A percentile compares a stretch with the other conserved stretches of the same genome.
phyloP scores from a whole-genome alignment of 2,113 vertebrate genomes.

The Corythornis cristatus region DNA sequence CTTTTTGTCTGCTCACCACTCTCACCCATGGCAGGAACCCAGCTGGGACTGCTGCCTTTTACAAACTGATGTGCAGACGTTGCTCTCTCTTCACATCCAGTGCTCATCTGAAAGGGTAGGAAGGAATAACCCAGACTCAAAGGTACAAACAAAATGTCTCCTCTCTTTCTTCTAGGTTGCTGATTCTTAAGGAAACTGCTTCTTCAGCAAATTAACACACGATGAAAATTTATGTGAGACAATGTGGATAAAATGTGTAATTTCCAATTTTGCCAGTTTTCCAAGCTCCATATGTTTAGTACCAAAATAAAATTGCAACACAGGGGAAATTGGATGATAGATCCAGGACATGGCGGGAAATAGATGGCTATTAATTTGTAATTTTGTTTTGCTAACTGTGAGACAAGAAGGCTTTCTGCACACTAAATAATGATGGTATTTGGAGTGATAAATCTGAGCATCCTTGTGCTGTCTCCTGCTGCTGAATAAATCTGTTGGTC shows the following conservation, averaged over 20 bases:
- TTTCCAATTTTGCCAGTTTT: conserved; percentile 35
- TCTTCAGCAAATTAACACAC: background rate
- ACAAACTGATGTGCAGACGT: background rate
- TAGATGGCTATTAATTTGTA: conserved; percentile 65
- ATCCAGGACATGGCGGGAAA: conserved; percentile 37
- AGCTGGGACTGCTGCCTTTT: background rate
- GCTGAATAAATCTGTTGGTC: conserved; percentile 48
- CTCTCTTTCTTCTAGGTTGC: background rate
- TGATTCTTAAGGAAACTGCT: background rate
- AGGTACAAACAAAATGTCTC: background rate
- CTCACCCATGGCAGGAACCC: background rate
- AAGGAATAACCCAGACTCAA: background rate
- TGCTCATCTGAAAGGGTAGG: background rate
- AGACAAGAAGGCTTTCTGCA: conserved; percentile 36
- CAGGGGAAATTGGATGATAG: conserved; percentile 19
- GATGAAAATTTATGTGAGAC: background rate
- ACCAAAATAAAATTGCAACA: conserved; percentile 62
- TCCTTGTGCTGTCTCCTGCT: conserved; percentile 59
- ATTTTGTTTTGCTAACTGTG: conserved; percentile 67
- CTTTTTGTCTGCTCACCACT: background rate
- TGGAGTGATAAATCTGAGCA: conserved; percentile 58
- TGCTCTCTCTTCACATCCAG: background rate
- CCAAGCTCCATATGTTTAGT: conserved; percentile 35
- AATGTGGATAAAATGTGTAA: background rate
- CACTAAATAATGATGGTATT: conserved; percentile 56